A percentile compares a stretch with the other conserved stretches of the same genome.
phyloP scores from a whole-genome alignment of 2,113 vertebrate genomes.

The Salminus brasiliensis region DNA sequence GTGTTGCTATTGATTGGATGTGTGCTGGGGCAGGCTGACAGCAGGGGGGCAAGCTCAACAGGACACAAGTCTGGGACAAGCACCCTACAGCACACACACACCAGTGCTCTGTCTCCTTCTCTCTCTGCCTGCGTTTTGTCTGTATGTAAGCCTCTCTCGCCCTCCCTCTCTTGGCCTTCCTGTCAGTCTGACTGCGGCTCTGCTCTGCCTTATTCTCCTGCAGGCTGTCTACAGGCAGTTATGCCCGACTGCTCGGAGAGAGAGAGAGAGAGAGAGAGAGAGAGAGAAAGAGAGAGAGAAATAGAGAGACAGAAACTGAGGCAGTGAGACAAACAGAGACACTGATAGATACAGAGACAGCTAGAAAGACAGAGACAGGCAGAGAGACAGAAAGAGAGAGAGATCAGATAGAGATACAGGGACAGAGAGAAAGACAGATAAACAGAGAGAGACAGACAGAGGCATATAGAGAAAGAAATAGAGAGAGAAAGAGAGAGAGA shows the following conservation, averaged over 20 bases:
- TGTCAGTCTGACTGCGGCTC: not conserved
- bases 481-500: no score
- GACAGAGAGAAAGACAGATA: no score
- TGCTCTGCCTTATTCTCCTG: conserved; percentile 17
- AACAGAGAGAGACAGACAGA: no score
- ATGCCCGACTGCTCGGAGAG: not conserved
- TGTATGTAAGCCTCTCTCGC: conserved; percentile 39
- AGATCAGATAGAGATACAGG: no score
- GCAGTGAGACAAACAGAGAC: not conserved
- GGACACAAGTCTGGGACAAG: conserved; percentile 18
- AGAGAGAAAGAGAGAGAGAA: not conserved
- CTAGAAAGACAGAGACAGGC: no score
- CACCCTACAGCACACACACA: conserved; percentile 1
- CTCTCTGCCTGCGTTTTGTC: not conserved
- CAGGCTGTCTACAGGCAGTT: not conserved
- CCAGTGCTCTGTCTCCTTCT: not conserved
- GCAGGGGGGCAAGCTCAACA: not conserved
- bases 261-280: not conserved
- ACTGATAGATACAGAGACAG: no score
- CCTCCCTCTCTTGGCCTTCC: not conserved
- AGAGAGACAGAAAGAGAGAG: no score
- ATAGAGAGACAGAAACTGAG: not conserved
- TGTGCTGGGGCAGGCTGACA: not conserved
- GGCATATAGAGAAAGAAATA: no score
- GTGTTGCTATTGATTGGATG: conserved; percentile 22